Base-by-base conservation (phyloP, 2,888 invertebrate species). In the Hypomecis punctinalis region DNA sequence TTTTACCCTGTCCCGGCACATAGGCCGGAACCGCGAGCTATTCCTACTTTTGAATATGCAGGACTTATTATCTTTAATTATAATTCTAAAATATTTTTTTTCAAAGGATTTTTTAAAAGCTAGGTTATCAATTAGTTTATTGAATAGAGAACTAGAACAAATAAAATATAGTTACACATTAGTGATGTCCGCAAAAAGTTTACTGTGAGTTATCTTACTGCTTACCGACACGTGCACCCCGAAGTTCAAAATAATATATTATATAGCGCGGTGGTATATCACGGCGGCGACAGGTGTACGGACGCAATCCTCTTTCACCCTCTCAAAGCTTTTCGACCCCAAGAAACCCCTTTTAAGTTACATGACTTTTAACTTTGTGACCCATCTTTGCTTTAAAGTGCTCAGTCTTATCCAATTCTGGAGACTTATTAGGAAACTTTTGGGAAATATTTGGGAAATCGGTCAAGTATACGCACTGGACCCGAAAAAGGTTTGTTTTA, bases 301-400 rank as follows among this genome's bases (percentile, higher is more conserved):
- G 73, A 82, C 79, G 83, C 87, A 88, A 89, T 88, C 88, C 90
- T 88, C 87, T 89, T 89, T 86, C 81, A 80, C 84, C 82, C 81
- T 80, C 80, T 78, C 78, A 77, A 81, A 87, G 87, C 85, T 85
- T 85, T 88, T 84, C 84, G 86, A 86, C 89, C 88, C 82, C 84
- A 81, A 83, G 82, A 81, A 88, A 89, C 88, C 90, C 89, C 90
- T 90, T 91, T 91, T 91, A 91, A 90, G 90, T 89, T 87, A 91
- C 91, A 91, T 91, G 91, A 91, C 91, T 92, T 92, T 92, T 90
- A 91, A 91, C 91, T 91, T 91, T 89, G 90, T 88, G 90, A 89
- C 89, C 89, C 87, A 84, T 86, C 89, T 89, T 88, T 88, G 88
- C 88, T 91, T 90, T 89, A 86, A 89, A 89, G 85, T 85, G 81